Percentiles rank a stretch among this genome's conserved stretches.
These are phyloP conservation scores for Protobothrops flavoviridis DNA, from an alignment of 2,113 vertebrate genomes.

Conservation along the genomic window DNA sequence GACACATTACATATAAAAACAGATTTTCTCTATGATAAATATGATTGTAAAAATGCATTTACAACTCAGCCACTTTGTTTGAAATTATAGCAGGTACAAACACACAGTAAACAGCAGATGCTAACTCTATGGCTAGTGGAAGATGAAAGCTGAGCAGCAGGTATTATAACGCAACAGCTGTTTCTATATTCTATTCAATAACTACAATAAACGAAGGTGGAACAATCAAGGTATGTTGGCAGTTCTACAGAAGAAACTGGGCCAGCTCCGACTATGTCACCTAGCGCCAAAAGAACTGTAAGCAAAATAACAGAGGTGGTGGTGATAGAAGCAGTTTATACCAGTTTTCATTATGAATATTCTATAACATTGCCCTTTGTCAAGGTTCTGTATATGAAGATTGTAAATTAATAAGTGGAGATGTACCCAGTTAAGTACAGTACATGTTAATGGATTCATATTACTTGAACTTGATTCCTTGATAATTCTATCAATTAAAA, in stretches of 20 bases:
- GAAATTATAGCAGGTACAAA: background rate
- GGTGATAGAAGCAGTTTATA: background rate
- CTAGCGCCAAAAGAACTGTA: background rate
- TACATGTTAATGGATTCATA: background rate
- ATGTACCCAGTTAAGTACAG: background rate
- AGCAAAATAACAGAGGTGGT: background rate
- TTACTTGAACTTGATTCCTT: background rate
- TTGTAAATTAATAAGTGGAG: background rate
- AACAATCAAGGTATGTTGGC: background rate
- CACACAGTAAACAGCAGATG: background rate
- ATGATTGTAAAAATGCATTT: background rate
- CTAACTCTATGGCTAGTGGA: conserved; percentile 1
- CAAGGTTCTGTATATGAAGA: background rate
- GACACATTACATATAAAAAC: background rate
- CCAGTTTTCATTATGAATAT: background rate
- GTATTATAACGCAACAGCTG: background rate
- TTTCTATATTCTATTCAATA: background rate
- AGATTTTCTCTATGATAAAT: background rate
- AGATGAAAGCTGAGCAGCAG: conserved; percentile 8
- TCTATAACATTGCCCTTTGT: background rate
- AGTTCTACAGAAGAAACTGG: background rate
- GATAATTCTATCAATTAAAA: background rate
- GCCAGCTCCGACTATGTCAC: too few relatives aligned
- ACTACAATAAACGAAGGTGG: background rate
- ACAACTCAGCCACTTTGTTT: background rate